Evolutionary conservation across 2,113 vertebrate genomes (phyloP).

Genomic region (Chamaea fasciata): DNA sequence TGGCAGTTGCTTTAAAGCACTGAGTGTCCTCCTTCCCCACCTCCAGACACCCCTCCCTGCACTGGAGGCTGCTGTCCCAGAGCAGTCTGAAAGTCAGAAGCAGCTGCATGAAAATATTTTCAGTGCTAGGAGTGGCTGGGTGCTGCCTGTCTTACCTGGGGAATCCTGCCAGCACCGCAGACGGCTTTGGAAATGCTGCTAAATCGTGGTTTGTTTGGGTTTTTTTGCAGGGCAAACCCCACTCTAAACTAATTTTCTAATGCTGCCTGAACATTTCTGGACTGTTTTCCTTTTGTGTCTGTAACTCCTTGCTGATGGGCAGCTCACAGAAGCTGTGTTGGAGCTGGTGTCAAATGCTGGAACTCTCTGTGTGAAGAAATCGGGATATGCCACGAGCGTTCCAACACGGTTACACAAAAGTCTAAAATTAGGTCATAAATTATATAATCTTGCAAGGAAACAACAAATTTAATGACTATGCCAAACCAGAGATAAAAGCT

Average conservation of each 20-base stretch:
- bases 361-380: neutral
- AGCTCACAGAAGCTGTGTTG: neutral
- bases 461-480: constrained; percentile 56
- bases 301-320: neutral
- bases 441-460: constrained; percentile 59
- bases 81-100: neutral
- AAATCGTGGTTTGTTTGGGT: no score
- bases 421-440: constrained; percentile 63
- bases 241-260: neutral
- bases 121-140: neutral
- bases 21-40: neutral
- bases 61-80: neutral
- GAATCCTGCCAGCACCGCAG: neutral
- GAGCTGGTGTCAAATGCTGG: neutral
- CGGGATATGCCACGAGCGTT: neutral
- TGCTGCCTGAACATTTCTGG: neutral
- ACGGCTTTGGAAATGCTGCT: neutral
- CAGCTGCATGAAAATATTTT: neutral
- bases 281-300: neutral
- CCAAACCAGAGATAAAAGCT: constrained; percentile 59
- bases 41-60: neutral
- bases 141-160: neutral
- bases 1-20: neutral
- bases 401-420: neutral
- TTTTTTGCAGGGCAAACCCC: neutral